Base-by-base conservation (phyloP, 2,797 vertebrate genomes). In the Chaetodon trifasciatus region DNA sequence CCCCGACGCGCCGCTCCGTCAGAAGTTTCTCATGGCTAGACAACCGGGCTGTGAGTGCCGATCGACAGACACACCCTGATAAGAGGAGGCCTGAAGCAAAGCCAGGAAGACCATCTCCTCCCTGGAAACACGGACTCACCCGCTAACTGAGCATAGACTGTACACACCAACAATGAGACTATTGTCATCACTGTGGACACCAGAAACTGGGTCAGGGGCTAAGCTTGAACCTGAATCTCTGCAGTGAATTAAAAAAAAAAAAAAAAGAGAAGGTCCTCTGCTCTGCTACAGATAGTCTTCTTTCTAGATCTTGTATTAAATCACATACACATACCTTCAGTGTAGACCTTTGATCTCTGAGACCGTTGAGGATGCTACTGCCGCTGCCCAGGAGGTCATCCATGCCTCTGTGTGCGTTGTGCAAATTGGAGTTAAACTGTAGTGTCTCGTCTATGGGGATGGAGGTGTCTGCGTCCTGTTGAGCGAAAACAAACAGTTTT, bases 391-490 rank as follows among this genome's bases (percentile, higher is more conserved):
- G 95, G 83, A 99, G 97, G 86, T 99, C 97, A 63, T 99, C 98
- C 94, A 99, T 97, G 91, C 96, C 96, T 89, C 94, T 95, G 95
- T 99, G 98, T 73, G 97, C 96, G 74, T 95, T 97, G 92, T 97
- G 96, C 88, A 99, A 94, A 89, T 81, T 97, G 87, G 97, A 94
- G 88, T 97, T 99, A 75, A 97, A 96, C 93, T 99, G 98, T 82
- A 99, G 91, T 16, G 97, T 98, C 86, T 99, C 98, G 24, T 99
- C 98, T 89, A 99, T 99, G 82, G 98, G 97, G 83, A 99, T 99
- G 90, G 97, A 96, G 74, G 98, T 99, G 85, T 97, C 98, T 82
- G 97, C 96, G 62, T 99, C 98, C 98, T 99, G 68, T 76, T 77
- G 79, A 92, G 92, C 84, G 85, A 95, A 7, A 83, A 17, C 74